Evolutionary conservation across 2,888 invertebrate genomes (phyloP), one percentile per base, ranked within the genome.

Genomic region (Drosophila subquinaria): DNA sequence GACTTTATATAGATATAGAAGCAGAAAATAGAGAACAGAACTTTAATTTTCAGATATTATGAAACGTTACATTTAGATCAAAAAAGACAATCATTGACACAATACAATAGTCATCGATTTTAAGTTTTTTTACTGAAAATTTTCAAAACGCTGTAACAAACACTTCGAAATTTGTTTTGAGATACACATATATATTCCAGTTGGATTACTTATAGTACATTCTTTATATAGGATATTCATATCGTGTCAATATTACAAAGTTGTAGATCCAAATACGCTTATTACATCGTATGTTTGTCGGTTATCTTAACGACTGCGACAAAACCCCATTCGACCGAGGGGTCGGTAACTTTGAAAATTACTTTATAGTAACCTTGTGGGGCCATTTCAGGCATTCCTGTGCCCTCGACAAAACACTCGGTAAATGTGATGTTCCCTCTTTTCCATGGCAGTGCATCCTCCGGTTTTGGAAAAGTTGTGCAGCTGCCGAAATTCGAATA

Each of bases 301-400:
- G 50, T 15, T 5, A 82, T 3, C 8, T 23, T 75, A 0, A 42
- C 6, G 3, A 55, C 11, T 5, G 36, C 0, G 0, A 13, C 13
- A 6, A 73, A 23, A 0, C 71, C 71, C 86, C 86, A 82, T 0
- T 80, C 67, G 4, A 78, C 81, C n/a, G 51, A 62, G 1, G 51
- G 62, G 1, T 60, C 59, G 15, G 33, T 38, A 13, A 70, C 36
- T 1, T 2, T 45, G 1, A 72, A 50, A 1, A 48, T 2, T 2
- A 83, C 2, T 36, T 61, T 81, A 8, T 82, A 83, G 42, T 61
- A 83, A 0, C 82, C 82, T 23, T 73, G 71, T 5, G 86, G 81
- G 1, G 62, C 47, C 0, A 81, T 23, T 5, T 83, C 86, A 2
- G 83, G 83, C 27, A 86, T 43, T 0, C 86, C 83, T 0, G 73